These are phyloP conservation scores for Athalia cordata DNA, from an alignment of 2,888 invertebrate species.

Conservation along the genomic window DNA sequence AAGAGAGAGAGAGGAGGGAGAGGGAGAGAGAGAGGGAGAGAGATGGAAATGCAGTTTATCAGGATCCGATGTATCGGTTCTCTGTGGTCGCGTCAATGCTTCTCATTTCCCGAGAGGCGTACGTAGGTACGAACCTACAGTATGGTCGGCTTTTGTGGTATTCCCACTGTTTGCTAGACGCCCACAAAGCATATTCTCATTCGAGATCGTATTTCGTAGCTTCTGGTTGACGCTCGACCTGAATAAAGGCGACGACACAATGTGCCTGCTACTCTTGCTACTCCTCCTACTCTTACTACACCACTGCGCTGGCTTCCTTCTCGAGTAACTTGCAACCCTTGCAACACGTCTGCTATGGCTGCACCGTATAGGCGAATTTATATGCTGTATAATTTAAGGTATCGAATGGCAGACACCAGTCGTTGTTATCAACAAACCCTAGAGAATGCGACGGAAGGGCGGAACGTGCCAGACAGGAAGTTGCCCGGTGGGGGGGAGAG, in stretches of 20 bases:
- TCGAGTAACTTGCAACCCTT: constrained; percentile 32
- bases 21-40: not conserved
- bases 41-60: constrained; percentile 44
- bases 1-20: not conserved
- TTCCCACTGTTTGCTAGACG: constrained; percentile 59
- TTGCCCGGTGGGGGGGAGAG: too few relatives aligned
- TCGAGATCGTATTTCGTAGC: constrained; percentile 50
- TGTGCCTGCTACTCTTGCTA: not conserved
- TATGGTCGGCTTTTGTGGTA: constrained; percentile 57
- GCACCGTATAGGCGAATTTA: constrained; percentile 31
- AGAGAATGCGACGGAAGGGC: too few relatives aligned
- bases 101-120: constrained; percentile 45
- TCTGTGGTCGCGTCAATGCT: constrained; percentile 29
- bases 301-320: not conserved
- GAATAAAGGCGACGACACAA: constrained; percentile 58
- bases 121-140: constrained; percentile 6
- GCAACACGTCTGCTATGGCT: not conserved
- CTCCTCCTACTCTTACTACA: too few relatives aligned
- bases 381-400: too few relatives aligned
- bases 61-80: constrained; percentile 46
- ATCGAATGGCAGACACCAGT: constrained; percentile 20
- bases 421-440: constrained; percentile 8
- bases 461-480: too few relatives aligned
- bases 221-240: constrained; percentile 60
- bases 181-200: constrained; percentile 61